Evolutionary conservation across 2,888 invertebrate genomes (phyloP).

Genomic region (Boloria euphrosyne): DNA sequence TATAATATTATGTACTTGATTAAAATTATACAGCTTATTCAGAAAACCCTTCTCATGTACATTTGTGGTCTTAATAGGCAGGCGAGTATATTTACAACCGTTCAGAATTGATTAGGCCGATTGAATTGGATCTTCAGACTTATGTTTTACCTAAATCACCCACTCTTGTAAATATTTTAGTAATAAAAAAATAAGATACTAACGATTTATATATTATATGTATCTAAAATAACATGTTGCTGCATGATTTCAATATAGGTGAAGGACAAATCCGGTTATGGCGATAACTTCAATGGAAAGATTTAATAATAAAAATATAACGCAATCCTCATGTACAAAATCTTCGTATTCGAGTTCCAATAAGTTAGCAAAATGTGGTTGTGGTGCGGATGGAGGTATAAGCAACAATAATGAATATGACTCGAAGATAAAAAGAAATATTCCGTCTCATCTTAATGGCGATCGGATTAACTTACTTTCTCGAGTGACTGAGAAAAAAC

Average conservation of each 20-base stretch:
- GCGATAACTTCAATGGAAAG: conserved; percentile 53
- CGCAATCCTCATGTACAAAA: conserved; percentile 44
- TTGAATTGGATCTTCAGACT: too few species aligned
- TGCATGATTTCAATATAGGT: not conserved
- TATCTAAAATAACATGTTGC: not conserved
- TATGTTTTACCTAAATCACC: too few species aligned
- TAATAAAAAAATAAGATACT: too few species aligned
- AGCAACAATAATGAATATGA: conserved; percentile 45
- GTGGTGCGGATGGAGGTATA: conserved; percentile 45
- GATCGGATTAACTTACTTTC: conserved; percentile 57
- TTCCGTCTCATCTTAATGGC: conserved; percentile 56
- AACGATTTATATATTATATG: too few species aligned
- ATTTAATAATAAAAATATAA: conserved; percentile 44
- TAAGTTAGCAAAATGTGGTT: conserved; percentile 47
- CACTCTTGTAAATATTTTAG: too few species aligned
- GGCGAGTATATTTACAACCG: not conserved
- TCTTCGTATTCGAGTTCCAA: conserved; percentile 43
- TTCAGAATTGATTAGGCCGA: too few species aligned
- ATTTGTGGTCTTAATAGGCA: not conserved
- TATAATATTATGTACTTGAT: too few species aligned
- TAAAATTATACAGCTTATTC: too few species aligned
- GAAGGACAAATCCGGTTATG: conserved; percentile 45
- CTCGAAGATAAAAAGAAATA: conserved; percentile 45
- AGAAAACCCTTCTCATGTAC: not conserved
- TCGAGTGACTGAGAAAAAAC: conserved; percentile 57